Conservation (phyloP, 1,140 invertebrate species). For the Pristionchus pacificus region DNA sequence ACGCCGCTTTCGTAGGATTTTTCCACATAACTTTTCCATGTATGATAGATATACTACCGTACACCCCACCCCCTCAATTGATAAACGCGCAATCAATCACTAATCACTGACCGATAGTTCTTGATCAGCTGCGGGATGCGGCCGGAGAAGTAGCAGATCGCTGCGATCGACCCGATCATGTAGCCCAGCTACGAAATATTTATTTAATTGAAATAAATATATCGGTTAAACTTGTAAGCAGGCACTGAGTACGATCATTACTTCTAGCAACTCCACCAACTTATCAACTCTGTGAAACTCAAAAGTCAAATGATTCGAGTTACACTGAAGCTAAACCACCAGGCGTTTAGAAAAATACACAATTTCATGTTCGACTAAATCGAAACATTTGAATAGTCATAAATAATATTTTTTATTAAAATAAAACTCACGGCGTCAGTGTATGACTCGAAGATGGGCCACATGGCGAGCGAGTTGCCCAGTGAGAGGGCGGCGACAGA, state of each 20-base stretch:
- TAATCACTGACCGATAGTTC: slow-evolving; percentile 44
- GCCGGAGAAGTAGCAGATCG: slow-evolving; percentile 55
- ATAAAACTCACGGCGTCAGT: slow-evolving; percentile 7
- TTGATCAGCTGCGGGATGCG: slow-evolving; percentile 54
- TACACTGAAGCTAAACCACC: slow-evolving; percentile 4
- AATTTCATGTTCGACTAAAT: too few relatives aligned
- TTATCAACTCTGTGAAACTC: neutral
- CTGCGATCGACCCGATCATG: slow-evolving; percentile 52
- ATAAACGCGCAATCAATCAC: neutral
- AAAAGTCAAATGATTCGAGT: neutral
- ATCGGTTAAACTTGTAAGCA: too few relatives aligned
- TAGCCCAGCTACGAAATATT: slow-evolving; percentile 52
- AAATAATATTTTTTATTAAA: neutral
- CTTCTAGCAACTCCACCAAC: neutral
- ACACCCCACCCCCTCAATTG: neutral
- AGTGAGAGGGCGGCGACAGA: neutral
- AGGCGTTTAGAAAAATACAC: too few relatives aligned
- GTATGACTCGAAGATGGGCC: slow-evolving; percentile 21
- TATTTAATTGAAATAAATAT: too few relatives aligned
- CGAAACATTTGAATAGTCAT: neutral
- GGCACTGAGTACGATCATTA: neutral
- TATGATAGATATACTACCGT: neutral
- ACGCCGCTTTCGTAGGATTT: neutral
- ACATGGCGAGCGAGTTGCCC: slow-evolving; percentile 1
- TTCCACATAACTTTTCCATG: too few relatives aligned